These are phyloP conservation scores for Eidolon helvum DNA, from an alignment of 2,113 vertebrate genomes.

Conservation along the genomic window DNA sequence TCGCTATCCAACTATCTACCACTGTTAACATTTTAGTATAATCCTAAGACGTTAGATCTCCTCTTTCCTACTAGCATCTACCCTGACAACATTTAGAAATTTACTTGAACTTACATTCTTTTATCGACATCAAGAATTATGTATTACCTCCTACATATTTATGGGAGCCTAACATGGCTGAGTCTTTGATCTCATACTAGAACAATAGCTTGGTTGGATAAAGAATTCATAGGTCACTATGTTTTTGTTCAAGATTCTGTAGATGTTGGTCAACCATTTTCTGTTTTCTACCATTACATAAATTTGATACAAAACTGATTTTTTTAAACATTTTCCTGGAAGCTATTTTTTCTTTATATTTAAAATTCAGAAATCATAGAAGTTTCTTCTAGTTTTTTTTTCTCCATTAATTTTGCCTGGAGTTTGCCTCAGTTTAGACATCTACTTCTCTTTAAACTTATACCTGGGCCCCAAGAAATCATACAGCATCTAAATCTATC, in stretches of 20 bases:
- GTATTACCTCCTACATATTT: not conserved
- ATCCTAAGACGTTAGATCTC: not conserved
- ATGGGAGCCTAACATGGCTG: not conserved
- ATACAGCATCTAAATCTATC: not conserved
- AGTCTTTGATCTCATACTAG: not conserved
- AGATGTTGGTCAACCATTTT: not conserved
- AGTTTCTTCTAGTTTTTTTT: not conserved
- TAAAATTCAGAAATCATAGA: slow-evolving; percentile 31
- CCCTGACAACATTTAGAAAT: not conserved
- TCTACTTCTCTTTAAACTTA: not conserved
- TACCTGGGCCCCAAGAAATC: not conserved
- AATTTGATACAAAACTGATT: not conserved
- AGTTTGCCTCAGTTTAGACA: not conserved
- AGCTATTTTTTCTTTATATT: not conserved
- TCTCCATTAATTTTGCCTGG: not conserved
- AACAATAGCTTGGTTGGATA: not conserved
- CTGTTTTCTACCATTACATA: slow-evolving; percentile 11
- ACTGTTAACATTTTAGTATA: not conserved
- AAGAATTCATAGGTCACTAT: not conserved
- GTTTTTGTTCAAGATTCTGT: not conserved
- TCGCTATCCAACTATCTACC: not conserved
- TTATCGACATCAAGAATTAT: not conserved
- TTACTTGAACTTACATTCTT: slow-evolving; percentile 3
- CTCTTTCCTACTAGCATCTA: not conserved
- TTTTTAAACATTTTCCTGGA: not conserved